phyloP scores from a whole-genome alignment of 2,797 vertebrate species.

The Notoglanidium macrostoma region DNA sequence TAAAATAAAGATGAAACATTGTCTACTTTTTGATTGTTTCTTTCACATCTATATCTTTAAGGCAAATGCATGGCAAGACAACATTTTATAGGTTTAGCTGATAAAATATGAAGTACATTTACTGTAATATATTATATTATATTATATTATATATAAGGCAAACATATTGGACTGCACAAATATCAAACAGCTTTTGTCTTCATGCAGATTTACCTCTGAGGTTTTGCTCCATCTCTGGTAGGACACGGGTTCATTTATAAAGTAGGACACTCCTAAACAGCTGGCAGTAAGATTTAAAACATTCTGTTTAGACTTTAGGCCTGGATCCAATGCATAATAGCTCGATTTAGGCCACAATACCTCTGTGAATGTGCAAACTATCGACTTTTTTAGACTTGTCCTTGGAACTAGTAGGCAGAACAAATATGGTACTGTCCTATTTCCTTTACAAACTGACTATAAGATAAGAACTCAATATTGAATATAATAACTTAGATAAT shows the following conservation, averaged over 20 bases:
- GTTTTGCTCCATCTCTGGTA: background rate
- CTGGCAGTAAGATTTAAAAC: background rate
- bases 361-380: background rate
- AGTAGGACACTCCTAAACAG: background rate
- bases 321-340: background rate
- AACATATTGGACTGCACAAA: background rate
- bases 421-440: background rate
- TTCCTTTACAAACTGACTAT: background rate
- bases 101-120: background rate
- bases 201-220: background rate
- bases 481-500: background rate
- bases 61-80: background rate
- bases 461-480: background rate
- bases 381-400: background rate
- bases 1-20: slow-evolving; percentile 52
- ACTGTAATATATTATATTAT: background rate
- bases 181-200: background rate
- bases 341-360: background rate
- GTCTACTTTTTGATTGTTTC: background rate
- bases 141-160: background rate
- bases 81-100: background rate
- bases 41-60: background rate
- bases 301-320: background rate
- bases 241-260: background rate
- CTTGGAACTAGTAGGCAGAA: background rate